Conservation (phyloP, 2,888 invertebrate genomes). For the Trissolcus brochymenae region DNA sequence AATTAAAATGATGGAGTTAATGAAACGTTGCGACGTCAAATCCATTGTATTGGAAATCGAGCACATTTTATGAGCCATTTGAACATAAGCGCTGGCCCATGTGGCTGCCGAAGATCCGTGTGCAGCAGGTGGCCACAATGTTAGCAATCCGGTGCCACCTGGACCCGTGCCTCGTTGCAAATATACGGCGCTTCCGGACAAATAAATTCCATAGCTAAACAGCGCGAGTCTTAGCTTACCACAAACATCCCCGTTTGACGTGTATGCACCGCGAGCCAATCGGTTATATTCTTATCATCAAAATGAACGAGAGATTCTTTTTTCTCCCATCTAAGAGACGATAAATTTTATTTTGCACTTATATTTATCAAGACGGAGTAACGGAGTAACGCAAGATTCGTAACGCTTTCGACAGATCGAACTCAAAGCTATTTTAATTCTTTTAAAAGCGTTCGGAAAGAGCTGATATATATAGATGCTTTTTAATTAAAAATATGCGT, state of each 20-base stretch:
- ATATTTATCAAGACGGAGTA: slow-evolving; percentile 13
- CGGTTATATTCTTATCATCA: slow-evolving; percentile 22
- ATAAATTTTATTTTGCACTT: slow-evolving; percentile 3
- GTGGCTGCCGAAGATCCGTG: slow-evolving; percentile 48
- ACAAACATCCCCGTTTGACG: slow-evolving; percentile 21
- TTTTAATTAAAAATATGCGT: too few species aligned
- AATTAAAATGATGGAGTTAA: slow-evolving; percentile 24
- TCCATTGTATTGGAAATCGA: slow-evolving; percentile 34
- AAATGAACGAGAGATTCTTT: too few species aligned
- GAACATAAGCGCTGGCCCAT: slow-evolving; percentile 44
- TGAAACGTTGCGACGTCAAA: slow-evolving; percentile 27
- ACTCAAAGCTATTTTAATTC: background rate
- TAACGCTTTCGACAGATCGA: slow-evolving; percentile 4
- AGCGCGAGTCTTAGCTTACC: slow-evolving; percentile 8
- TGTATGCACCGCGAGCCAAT: slow-evolving; percentile 12
- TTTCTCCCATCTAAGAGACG: too few species aligned
- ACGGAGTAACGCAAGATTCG: too few species aligned
- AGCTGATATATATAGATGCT: too few species aligned
- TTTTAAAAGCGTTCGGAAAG: too few species aligned
- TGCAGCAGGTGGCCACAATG: slow-evolving; percentile 56
- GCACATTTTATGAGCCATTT: slow-evolving; percentile 34
- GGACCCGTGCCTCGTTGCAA: slow-evolving; percentile 37
- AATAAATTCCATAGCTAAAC: slow-evolving; percentile 52
- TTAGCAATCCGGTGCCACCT: slow-evolving; percentile 48
- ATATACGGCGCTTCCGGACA: slow-evolving; percentile 49